Evolutionary conservation across 2,888 invertebrate species (phyloP), one percentile per base, ranked within the genome.

Genomic region (Drosophila birchii): DNA sequence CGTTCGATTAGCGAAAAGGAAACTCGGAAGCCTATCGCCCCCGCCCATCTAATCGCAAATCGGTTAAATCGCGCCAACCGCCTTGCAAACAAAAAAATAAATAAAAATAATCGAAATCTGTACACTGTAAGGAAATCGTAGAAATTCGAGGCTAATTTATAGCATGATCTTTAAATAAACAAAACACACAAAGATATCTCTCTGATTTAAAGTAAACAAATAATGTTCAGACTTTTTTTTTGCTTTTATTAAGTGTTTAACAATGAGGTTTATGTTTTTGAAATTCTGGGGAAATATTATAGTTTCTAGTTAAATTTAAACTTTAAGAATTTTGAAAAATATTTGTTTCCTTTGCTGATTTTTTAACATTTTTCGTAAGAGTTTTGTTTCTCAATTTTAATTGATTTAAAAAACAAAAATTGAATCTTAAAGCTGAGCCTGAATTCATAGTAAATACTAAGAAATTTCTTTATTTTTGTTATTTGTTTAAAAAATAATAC

Each of bases 21-120:
- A 58, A n/a, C 59, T 34, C 69, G 67, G 69, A 68, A 68, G 70
- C 67, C 56, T 67, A 67, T 67, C 67, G 67, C 16, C 9, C 34
- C 26, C 12, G 47, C 32, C 29, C 63, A 67, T 69, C 67, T 68
- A 69, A 69, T 68, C 67, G 56, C 56, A 12, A 56, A 47, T 55
- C 56, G 49, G 7, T 49, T 18, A 12, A 49, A 18, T 49, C 29
- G 47, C 67, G 39, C 44, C 16, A 45, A 32, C 38, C 44, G 38
- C 45, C 38, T 44, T 16, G 45, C 68, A 69, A 69, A 41, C 34
- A 45, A n/a, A n/a, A n/a, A n/a, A n/a, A n/a, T n/a, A 26, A 26
- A 45, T 11, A 32, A 49, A 32, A 51, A 14, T 47, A 68, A 47
- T 36, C 68, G n/a, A 68, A 23, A 18, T 32, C 8, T 11, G 20